Conservation (phyloP, 2,113 vertebrate genomes). For the Sinocyclocheilus grahami region DNA sequence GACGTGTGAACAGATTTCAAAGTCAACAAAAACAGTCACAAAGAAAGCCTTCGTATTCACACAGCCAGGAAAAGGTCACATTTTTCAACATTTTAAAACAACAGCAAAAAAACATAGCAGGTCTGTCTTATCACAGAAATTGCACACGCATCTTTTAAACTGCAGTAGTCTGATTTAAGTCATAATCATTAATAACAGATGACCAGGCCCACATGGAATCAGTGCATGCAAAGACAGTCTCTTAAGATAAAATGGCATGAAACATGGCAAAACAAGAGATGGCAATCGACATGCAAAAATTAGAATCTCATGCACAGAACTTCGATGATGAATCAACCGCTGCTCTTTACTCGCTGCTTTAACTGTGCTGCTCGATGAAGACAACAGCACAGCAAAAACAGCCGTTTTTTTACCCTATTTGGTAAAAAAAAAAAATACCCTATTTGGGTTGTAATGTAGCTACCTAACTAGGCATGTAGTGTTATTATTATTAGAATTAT, state of each 20-base stretch:
- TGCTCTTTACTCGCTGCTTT: neutral
- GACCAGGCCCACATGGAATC: slow-evolving; percentile 4
- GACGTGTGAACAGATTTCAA: neutral
- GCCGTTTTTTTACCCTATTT: too few relatives aligned
- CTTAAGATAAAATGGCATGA: neutral
- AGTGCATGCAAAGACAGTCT: neutral
- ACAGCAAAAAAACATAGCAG: neutral
- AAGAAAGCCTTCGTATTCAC: neutral
- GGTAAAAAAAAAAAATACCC: neutral
- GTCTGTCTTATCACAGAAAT: neutral
- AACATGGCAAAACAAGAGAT: neutral
- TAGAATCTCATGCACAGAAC: slow-evolving; percentile 1
- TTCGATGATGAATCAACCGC: neutral
- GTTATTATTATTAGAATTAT: too few relatives aligned
- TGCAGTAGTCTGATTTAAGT: neutral
- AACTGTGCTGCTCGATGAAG: too few relatives aligned
- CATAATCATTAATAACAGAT: neutral
- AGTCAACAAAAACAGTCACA: neutral
- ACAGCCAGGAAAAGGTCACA: neutral
- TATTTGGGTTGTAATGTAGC: neutral
- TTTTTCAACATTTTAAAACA: neutral
- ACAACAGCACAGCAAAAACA: too few relatives aligned
- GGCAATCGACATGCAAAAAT: slow-evolving; percentile 5
- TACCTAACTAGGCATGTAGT: neutral
- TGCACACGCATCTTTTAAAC: neutral